Evolutionary conservation across 2,113 vertebrate genomes (phyloP).

Genomic region (Pipra filicauda): DNA sequence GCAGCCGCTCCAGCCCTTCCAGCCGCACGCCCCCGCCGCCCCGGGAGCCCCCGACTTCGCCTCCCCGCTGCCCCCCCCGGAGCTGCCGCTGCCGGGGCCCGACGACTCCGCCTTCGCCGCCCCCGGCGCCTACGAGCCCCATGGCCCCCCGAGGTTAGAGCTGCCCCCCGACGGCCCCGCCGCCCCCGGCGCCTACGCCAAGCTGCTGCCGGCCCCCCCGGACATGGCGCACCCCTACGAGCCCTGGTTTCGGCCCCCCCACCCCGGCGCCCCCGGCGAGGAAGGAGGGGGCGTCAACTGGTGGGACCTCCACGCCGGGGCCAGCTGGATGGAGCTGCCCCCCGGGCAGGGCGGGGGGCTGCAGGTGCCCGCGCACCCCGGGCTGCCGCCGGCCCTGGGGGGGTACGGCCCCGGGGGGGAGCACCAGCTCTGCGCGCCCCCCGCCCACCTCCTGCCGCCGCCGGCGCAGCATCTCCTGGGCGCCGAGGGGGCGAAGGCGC

Average conservation of each 20-base stretch:
- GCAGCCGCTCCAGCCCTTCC: constrained; percentile 76
- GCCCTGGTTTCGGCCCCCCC: constrained; percentile 89
- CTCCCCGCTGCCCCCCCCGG: constrained; percentile 63
- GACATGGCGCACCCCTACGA: constrained; percentile 94
- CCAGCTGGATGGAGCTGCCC: constrained; percentile 92
- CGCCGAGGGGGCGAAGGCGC: constrained; percentile 82
- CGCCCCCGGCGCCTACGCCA: constrained; percentile 68
- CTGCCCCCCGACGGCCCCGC: constrained; percentile 67
- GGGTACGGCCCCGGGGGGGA: constrained; percentile 80
- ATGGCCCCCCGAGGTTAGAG: constrained; percentile 69
- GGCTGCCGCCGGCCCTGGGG: constrained; percentile 79
- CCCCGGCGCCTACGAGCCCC: constrained; percentile 61
- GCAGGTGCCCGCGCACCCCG: constrained; percentile 76
- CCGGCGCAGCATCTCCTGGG: constrained; percentile 81
- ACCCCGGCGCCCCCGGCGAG: constrained; percentile 78
- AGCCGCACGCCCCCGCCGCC: constrained; percentile 67
- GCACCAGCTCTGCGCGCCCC: constrained; percentile 83
- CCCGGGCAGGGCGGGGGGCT: constrained; percentile 72
- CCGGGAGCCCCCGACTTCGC: constrained; percentile 61
- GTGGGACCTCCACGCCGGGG: constrained; percentile 92
- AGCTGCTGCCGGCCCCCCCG: constrained; percentile 71
- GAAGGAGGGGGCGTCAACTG: constrained; percentile 83
- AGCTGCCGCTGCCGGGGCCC: constrained; percentile 69
- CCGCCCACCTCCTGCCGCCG: constrained; percentile 76
- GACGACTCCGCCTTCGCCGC: constrained; percentile 63